Conservation (phyloP, 2,113 vertebrate species). For the Morphnarchus princeps region DNA sequence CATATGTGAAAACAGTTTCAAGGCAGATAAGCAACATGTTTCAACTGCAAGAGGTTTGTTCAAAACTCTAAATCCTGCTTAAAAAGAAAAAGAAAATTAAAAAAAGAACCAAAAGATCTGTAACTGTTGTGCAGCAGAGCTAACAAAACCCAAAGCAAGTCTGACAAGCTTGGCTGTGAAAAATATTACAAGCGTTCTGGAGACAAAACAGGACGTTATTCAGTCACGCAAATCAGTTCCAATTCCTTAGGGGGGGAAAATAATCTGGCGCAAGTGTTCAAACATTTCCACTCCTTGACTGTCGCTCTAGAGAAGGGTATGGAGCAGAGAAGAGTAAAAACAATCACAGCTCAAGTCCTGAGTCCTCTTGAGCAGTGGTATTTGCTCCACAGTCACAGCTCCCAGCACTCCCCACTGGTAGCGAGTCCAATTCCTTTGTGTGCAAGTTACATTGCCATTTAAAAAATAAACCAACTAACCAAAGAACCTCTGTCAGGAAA, state of each 20-base stretch:
- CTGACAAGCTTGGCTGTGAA: conserved; percentile 5
- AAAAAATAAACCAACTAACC: background rate
- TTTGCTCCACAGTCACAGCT: background rate
- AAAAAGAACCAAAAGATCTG: background rate
- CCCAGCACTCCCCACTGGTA: background rate
- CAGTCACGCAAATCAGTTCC: background rate
- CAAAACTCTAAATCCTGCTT: conserved; percentile 12
- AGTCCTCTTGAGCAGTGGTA: background rate
- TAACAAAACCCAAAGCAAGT: background rate
- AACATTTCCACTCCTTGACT: background rate
- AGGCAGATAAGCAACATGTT: conserved; percentile 55
- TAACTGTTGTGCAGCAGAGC: background rate
- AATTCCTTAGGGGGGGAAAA: background rate
- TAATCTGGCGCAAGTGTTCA: background rate
- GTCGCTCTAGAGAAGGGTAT: background rate
- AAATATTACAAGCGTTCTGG: background rate
- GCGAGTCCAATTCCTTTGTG: background rate
- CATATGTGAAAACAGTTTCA: conserved; percentile 55
- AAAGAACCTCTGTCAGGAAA: background rate
- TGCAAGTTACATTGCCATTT: background rate
- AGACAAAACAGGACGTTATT: background rate
- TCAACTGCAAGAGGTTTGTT: conserved; percentile 37
- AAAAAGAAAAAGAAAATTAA: background rate
- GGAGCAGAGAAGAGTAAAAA: background rate
- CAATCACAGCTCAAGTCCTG: background rate